phyloP scores from a whole-genome alignment of 2,113 vertebrate genomes.

The Oncorhynchus tshawytscha region DNA sequence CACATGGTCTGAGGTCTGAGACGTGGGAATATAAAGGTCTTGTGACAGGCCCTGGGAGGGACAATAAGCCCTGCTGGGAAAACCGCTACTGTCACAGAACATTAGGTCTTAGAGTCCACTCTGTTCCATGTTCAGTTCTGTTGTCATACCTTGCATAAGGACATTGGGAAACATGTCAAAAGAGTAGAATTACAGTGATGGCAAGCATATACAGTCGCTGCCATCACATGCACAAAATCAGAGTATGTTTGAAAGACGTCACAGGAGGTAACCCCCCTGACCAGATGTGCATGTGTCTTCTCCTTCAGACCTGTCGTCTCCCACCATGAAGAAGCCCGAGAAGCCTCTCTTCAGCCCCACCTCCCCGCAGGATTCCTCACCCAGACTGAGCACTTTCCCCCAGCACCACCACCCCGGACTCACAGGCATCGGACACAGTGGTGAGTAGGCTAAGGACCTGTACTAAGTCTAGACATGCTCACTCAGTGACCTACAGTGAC shows the following conservation, averaged over 20 bases:
- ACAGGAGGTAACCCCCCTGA: background rate
- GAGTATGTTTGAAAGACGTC: no score
- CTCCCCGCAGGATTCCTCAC: slow-evolving; percentile 97
- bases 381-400: slow-evolving; percentile 94
- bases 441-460: slow-evolving; percentile 64
- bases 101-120: no score
- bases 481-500: background rate
- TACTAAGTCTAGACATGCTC: background rate
- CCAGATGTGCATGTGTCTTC: background rate
- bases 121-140: no score
- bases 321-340: slow-evolving; percentile 98
- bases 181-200: no score
- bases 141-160: no score
- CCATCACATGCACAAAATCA: no score
- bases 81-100: background rate
- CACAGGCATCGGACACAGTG: slow-evolving; percentile 96
- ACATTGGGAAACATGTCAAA: no score
- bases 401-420: slow-evolving; percentile 96
- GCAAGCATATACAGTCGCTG: no score
- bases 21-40: no score
- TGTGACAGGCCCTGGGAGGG: no score
- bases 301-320: slow-evolving; percentile 93
- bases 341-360: slow-evolving; percentile 98
- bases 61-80: background rate
- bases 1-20: slow-evolving; percentile 27